Evolutionary conservation across 2,113 vertebrate genomes (phyloP).

Genomic region (Elachura formosa): DNA sequence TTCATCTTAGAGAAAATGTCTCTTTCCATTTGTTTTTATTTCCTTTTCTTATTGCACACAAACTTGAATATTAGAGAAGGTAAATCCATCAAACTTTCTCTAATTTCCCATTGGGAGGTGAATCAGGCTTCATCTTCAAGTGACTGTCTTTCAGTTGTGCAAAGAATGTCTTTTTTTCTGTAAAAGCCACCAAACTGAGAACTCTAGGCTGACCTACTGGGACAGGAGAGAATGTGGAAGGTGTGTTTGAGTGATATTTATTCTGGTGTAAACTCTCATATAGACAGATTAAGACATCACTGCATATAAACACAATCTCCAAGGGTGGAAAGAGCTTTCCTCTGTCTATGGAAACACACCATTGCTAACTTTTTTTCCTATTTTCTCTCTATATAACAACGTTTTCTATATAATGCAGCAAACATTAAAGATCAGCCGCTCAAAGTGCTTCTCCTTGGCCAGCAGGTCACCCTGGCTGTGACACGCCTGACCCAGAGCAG

Average conservation of each 20-base stretch:
- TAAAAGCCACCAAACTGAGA: background rate
- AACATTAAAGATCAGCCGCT: background rate
- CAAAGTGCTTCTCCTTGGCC: background rate
- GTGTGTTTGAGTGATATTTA: background rate
- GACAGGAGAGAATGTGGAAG: background rate
- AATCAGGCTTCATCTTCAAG: background rate
- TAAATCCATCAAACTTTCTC: background rate
- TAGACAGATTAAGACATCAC: background rate
- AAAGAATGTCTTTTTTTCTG: background rate
- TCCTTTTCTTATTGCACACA: background rate
- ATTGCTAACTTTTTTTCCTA: fast-evolving
- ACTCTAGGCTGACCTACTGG: background rate
- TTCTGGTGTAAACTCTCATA: background rate
- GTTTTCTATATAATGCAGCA: background rate
- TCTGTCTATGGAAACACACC: background rate
- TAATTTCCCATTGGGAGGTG: background rate
- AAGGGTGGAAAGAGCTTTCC: background rate
- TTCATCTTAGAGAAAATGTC: background rate
- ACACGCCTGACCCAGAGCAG: fast-evolving
- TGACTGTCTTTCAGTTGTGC: background rate
- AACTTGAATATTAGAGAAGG: background rate
- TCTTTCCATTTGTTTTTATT: constrained; percentile 23
- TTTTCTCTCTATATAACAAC: background rate
- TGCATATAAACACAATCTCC: background rate
- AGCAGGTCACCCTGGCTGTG: background rate